Evolutionary conservation across 2,888 invertebrate species (phyloP).

Genomic region (Nomada ferruginata): DNA sequence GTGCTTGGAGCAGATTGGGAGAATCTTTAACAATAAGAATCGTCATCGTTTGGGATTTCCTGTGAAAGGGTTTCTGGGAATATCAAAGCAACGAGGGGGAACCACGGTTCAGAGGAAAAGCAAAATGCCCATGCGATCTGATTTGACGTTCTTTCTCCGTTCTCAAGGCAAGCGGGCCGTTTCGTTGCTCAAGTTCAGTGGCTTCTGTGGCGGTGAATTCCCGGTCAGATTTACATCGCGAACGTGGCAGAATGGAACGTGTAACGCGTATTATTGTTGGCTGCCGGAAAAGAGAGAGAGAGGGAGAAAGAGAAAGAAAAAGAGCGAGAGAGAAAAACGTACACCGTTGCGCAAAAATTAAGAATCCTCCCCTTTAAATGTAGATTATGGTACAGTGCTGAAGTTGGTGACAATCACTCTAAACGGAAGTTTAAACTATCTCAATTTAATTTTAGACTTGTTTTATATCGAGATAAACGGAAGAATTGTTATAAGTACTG

Average conservation of each 20-base stretch:
- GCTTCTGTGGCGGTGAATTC: conserved; percentile 21
- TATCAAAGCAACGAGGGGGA: not conserved
- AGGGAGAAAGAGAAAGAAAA: conserved; percentile 2
- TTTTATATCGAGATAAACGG: too few species aligned
- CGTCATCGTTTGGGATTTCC: not conserved
- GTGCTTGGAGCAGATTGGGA: not conserved
- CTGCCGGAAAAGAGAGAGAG: conserved; percentile 6
- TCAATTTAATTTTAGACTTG: too few species aligned
- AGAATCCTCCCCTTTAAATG: too few species aligned
- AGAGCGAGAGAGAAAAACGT: conserved; percentile 1
- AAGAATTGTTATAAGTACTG: too few species aligned
- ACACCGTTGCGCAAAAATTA: too few species aligned
- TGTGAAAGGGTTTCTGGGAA: conserved; percentile 2
- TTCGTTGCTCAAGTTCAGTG: conserved; percentile 18
- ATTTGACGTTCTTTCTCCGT: not conserved
- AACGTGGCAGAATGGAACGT: conserved; percentile 12
- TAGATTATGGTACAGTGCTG: too few species aligned
- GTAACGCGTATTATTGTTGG: not conserved
- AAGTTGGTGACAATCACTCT: too few species aligned
- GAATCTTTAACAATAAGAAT: not conserved
- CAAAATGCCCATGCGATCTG: not conserved
- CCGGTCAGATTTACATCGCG: conserved; percentile 12
- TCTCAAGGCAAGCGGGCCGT: not conserved
- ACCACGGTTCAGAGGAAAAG: conserved; percentile 3
- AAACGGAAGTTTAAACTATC: too few species aligned